A percentile compares a stretch with the other conserved stretches of the same genome.
These are phyloP conservation scores for Phocoena sinus DNA, from an alignment of 2,113 vertebrate species.

Conservation along the genomic window DNA sequence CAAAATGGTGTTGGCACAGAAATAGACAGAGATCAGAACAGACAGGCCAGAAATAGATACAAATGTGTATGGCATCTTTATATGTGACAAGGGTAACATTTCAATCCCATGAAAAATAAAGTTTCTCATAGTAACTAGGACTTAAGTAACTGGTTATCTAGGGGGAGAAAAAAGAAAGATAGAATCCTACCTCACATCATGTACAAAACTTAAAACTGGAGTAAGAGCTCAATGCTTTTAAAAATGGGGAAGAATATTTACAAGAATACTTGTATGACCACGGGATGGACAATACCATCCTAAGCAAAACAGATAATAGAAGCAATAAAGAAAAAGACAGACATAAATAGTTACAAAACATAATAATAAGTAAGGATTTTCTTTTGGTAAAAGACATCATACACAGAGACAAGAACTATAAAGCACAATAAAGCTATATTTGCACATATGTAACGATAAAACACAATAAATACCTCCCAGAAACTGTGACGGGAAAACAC, in stretches of 20 bases:
- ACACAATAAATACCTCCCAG: background rate
- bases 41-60: background rate
- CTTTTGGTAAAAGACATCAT: constrained; percentile 34
- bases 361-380: constrained; percentile 43
- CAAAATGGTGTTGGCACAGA: constrained; percentile 1
- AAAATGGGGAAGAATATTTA: background rate
- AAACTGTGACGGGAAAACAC: background rate
- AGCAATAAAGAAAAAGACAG: constrained; percentile 17
- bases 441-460: constrained; percentile 19
- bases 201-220: background rate
- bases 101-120: constrained; percentile 10
- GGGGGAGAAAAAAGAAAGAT: background rate
- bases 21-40: background rate
- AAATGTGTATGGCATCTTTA: background rate
- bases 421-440: background rate
- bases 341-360: background rate
- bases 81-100: background rate
- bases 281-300: background rate
- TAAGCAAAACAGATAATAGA: background rate
- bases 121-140: background rate
- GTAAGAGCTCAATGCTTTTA: background rate
- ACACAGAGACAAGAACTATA: background rate
- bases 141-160: background rate
- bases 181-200: background rate
- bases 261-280: background rate